Conservation (phyloP, 2,888 invertebrate species). For the Plagodis dolabraria region DNA sequence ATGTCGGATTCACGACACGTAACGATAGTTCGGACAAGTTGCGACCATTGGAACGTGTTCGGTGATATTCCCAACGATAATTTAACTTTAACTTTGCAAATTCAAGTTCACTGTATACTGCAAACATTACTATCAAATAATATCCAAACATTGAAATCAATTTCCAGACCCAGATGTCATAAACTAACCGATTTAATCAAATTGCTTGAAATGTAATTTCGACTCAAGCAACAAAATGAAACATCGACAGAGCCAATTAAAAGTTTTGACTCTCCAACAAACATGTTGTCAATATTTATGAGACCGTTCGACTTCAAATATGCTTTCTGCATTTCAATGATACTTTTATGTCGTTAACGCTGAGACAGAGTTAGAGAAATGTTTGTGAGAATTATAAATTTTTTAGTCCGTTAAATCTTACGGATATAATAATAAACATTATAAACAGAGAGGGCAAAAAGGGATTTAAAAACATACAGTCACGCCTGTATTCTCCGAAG, state of each 20-base stretch:
- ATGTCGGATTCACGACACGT: constrained; percentile 40
- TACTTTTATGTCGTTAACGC: constrained; percentile 1
- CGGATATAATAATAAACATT: background rate
- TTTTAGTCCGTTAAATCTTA: background rate
- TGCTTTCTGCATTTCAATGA: constrained; percentile 21
- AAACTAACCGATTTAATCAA: constrained; percentile 22
- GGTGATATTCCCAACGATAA: constrained; percentile 10
- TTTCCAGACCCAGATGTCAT: constrained; percentile 18
- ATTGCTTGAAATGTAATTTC: constrained; percentile 19
- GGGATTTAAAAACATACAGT: too few relatives aligned
- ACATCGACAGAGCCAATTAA: constrained; percentile 26
- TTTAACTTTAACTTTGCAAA: constrained; percentile 18
- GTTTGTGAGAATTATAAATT: background rate
- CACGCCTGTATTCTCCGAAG: too few relatives aligned
- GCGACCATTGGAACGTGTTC: constrained; percentile 30
- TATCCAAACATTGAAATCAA: constrained; percentile 15
- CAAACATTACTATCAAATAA: constrained; percentile 28
- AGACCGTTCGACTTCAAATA: constrained; percentile 19
- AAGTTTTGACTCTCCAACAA: constrained; percentile 25
- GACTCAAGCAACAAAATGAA: constrained; percentile 16
- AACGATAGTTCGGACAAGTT: constrained; percentile 42
- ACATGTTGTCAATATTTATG: constrained; percentile 30
- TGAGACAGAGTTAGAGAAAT: constrained; percentile 1
- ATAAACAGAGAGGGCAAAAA: too few relatives aligned
- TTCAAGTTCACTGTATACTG: constrained; percentile 12